A percentile compares a stretch with the other conserved stretches of the same genome.
These are phyloP conservation scores for Premnoplex brunnescens DNA, from an alignment of 2,797 vertebrate species.

Conservation along the genomic window DNA sequence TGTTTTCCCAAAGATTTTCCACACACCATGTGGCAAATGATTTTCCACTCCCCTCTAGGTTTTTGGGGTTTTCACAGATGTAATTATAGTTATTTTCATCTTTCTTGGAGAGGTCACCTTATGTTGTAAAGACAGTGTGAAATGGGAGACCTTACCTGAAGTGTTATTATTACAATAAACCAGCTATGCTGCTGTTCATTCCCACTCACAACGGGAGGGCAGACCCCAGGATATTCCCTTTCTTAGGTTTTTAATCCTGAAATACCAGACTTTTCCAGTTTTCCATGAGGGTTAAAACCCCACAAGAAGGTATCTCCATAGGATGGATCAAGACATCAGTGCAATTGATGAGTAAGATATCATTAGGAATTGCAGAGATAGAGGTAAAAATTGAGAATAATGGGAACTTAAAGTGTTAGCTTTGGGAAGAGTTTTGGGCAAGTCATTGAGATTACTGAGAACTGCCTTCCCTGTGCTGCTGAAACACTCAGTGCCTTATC, in stretches of 20 bases:
- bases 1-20: conserved; percentile 62
- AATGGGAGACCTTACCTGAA: conserved; percentile 30
- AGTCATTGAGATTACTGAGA: neutral
- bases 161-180: neutral
- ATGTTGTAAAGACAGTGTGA: conserved; percentile 45
- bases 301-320: neutral
- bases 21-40: conserved; percentile 42
- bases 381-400: neutral
- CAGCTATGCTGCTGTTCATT: neutral
- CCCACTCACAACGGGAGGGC: neutral
- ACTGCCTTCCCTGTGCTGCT: neutral
- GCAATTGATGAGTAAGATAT: neutral
- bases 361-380: neutral
- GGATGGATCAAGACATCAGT: neutral
- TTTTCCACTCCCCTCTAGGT: neutral
- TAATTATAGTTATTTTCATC: conserved; percentile 67
- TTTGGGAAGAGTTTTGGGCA: neutral
- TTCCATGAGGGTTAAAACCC: neutral
- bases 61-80: conserved; percentile 46
- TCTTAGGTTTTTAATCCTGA: neutral
- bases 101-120: conserved; percentile 59
- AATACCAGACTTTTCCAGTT: neutral
- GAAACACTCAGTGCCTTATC: neutral
- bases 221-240: neutral
- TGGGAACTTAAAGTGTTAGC: neutral